Percentiles rank a stretch among this genome's conserved stretches.
phyloP scores from a whole-genome alignment of 2,888 invertebrate genomes.

The Drosophila testacea region DNA sequence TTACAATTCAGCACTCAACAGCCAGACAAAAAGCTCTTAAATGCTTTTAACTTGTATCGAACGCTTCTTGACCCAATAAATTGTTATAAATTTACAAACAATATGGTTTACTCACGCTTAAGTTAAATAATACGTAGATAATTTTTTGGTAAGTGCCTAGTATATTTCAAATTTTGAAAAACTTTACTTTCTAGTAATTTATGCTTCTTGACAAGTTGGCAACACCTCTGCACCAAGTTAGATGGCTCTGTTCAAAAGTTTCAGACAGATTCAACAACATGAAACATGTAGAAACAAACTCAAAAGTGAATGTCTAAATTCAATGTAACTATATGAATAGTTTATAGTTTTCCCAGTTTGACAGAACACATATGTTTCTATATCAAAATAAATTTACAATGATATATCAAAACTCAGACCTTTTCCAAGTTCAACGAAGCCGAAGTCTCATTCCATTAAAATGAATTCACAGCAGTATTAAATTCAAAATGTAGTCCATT shows the following conservation, averaged over 20 bases:
- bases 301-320: not conserved
- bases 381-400: constrained; percentile 6
- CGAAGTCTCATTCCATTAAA: constrained; percentile 5
- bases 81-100: too few relatives aligned
- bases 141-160: too few relatives aligned
- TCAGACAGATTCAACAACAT: not conserved
- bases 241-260: constrained; percentile 4
- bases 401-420: constrained; percentile 4
- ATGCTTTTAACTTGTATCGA: too few relatives aligned
- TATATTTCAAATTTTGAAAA: not conserved
- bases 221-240: constrained; percentile 2
- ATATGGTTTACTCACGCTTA: not conserved
- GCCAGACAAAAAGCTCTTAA: not conserved
- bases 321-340: not conserved
- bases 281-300: constrained; percentile 4
- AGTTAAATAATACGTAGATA: not conserved
- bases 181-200: not conserved
- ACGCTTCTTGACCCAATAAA: too few relatives aligned
- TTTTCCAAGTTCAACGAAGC: not conserved
- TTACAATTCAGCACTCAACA: not conserved
- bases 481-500: constrained; percentile 10
- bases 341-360: constrained; percentile 1
- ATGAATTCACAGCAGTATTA: constrained; percentile 15
- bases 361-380: constrained; percentile 4
- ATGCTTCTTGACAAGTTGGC: not conserved